A percentile compares a stretch with the other conserved stretches of the same genome.
Evolutionary conservation across 1,140 invertebrate species (phyloP).

Genomic region (Aleiodes sp.): DNA sequence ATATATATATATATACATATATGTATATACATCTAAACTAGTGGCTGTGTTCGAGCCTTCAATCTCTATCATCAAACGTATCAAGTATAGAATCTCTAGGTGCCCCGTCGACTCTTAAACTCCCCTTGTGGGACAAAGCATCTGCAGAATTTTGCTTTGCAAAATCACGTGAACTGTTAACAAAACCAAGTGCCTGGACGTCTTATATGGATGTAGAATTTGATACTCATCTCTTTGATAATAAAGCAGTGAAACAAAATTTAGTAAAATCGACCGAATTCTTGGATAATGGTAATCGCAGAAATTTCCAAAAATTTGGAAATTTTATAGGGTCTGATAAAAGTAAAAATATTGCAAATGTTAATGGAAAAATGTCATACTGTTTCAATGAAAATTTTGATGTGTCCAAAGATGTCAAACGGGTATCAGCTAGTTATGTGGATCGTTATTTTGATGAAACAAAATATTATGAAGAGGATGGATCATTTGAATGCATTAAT

Average conservation of each 20-base stretch:
- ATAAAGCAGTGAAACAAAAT: conserved; percentile 50
- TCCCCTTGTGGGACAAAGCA: conserved; percentile 77
- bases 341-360: conserved; percentile 39
- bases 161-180: conserved; percentile 74
- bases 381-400: conserved; percentile 44
- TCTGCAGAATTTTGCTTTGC: conserved; percentile 79
- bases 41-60: conserved; percentile 69
- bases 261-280: conserved; percentile 60
- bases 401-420: conserved; percentile 47
- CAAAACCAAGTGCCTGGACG: conserved; percentile 67
- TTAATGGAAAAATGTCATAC: conserved; percentile 51
- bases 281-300: conserved; percentile 54
- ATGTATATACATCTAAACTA: too few relatives aligned
- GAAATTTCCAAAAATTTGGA: conserved; percentile 35
- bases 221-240: conserved; percentile 54
- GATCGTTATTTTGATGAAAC: conserved; percentile 63
- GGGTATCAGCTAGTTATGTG: conserved; percentile 61
- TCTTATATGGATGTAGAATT: conserved; percentile 61
- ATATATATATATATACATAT: too few relatives aligned
- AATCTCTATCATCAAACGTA: conserved; percentile 64
- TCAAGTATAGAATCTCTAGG: conserved; percentile 66
- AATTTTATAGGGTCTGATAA: conserved; percentile 30
- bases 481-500: conserved; percentile 17
- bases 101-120: conserved; percentile 66
- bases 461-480: conserved; percentile 56